These are phyloP conservation scores for Cavia porcellus DNA, from an alignment of 2,113 vertebrate genomes.

Conservation along the genomic window DNA sequence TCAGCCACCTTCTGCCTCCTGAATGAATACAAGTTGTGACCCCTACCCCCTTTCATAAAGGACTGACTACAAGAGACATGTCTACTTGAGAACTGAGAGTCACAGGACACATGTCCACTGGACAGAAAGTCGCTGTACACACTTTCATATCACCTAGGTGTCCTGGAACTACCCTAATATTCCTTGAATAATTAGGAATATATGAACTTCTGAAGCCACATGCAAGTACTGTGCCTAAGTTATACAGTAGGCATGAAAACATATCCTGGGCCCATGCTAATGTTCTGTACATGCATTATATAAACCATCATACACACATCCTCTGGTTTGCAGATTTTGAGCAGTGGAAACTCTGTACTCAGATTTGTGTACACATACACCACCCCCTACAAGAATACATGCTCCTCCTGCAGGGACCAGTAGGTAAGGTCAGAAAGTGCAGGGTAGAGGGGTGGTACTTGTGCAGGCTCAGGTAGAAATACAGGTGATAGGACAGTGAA, in stretches of 20 bases:
- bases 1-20: not conserved
- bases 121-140: not conserved
- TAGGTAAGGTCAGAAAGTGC: not conserved
- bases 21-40: not conserved
- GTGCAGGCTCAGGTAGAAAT: slow-evolving; percentile 20
- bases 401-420: not conserved
- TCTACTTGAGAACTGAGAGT: not conserved
- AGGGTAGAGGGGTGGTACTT: not conserved
- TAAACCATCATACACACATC: not conserved
- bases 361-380: not conserved
- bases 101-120: not conserved
- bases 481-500: not conserved
- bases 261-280: not conserved
- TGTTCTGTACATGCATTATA: not conserved
- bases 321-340: not conserved
- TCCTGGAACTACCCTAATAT: not conserved
- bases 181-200: not conserved
- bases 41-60: not conserved
- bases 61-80: not conserved
- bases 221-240: not conserved
- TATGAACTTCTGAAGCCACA: not conserved
- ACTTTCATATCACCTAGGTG: not conserved
- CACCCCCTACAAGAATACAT: not conserved
- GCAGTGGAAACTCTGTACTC: not conserved
- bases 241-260: not conserved